Percentiles rank a stretch among this genome's conserved stretches.
These are phyloP conservation scores for Phortica okadai DNA, from an alignment of 2,888 invertebrate species.

Conservation along the genomic window DNA sequence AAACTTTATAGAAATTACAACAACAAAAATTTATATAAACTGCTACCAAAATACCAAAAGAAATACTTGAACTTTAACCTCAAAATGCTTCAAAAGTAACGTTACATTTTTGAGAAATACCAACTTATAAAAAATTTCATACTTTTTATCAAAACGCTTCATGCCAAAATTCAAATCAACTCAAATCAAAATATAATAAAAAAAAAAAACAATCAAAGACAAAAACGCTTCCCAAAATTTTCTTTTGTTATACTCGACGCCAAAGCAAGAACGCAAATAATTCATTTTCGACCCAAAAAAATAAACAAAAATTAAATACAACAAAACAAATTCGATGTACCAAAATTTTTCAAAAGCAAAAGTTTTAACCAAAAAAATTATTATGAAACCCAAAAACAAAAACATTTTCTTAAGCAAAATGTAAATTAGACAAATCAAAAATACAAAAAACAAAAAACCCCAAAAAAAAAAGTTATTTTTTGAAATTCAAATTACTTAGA, in stretches of 20 bases:
- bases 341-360: conserved; percentile 8
- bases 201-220: conserved; percentile 9
- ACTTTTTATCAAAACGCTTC: conserved; percentile 21
- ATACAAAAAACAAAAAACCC: neutral
- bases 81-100: conserved; percentile 24
- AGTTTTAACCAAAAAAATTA: neutral
- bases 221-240: conserved; percentile 4
- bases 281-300: neutral
- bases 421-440: neutral
- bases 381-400: neutral
- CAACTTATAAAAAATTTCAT: neutral
- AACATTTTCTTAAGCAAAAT: neutral
- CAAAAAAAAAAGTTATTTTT: neutral
- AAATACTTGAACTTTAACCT: conserved; percentile 3
- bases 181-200: neutral
- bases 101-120: neutral
- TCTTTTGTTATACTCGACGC: neutral
- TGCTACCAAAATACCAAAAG: neutral
- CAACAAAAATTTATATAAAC: neutral
- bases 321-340: conserved; percentile 5
- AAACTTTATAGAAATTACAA: conserved; percentile 5
- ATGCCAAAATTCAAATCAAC: conserved; percentile 23
- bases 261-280: conserved; percentile 6
- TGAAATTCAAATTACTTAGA: neutral
- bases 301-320: neutral